Percentiles rank a stretch among this genome's conserved stretches.
These are phyloP conservation scores for Hetaerina titia DNA, from an alignment of 2,888 invertebrate genomes.

Conservation along the genomic window DNA sequence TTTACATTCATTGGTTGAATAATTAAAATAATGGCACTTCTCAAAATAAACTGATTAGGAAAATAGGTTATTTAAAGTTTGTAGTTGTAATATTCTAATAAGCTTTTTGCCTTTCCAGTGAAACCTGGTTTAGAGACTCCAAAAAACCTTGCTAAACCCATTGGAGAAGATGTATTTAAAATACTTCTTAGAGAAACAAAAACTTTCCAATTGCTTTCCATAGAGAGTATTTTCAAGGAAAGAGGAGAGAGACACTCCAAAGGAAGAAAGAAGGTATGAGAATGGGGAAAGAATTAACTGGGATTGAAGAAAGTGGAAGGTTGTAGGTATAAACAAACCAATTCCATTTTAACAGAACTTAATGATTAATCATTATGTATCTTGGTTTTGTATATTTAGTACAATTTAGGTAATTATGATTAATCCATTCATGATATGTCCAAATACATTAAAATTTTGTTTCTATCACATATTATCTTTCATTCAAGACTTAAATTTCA, in stretches of 20 bases:
- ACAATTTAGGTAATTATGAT: too few species aligned
- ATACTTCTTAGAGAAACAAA: slow-evolving; percentile 54
- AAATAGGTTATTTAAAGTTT: background rate
- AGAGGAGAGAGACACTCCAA: background rate
- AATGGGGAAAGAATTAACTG: background rate
- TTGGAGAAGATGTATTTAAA: slow-evolving; percentile 44
- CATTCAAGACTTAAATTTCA: too few species aligned
- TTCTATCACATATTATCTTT: too few species aligned
- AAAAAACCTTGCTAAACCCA: slow-evolving; percentile 23
- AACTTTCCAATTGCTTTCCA: background rate
- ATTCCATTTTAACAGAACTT: too few species aligned
- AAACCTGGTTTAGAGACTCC: slow-evolving; percentile 51
- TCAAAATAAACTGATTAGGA: too few species aligned
- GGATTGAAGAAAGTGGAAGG: too few species aligned
- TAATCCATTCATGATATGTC: too few species aligned
- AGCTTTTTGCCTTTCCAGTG: background rate
- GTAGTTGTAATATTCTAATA: background rate
- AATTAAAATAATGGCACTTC: background rate
- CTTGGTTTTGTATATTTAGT: too few species aligned
- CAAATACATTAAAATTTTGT: too few species aligned
- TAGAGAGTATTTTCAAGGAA: background rate
- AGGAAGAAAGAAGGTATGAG: background rate
- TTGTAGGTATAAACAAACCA: too few species aligned
- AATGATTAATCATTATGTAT: too few species aligned
- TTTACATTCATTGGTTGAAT: too few species aligned